Conservation (phyloP, 1,140 invertebrate genomes). For the Orussus abietinus region DNA sequence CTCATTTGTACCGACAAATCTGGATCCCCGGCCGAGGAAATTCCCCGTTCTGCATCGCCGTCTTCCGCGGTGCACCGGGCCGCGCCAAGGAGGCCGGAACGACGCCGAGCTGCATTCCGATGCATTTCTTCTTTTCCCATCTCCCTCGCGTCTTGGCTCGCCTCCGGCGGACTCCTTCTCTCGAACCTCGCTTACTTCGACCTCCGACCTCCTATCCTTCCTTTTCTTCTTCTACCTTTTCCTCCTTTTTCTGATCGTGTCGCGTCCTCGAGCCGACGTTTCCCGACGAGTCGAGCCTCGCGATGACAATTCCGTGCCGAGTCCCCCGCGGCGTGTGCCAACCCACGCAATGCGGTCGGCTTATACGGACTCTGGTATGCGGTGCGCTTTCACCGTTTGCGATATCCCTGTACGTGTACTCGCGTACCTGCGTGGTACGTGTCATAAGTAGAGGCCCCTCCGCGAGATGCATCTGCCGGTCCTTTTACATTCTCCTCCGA, state of each 20-base stretch:
- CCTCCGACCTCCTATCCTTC: too few relatives aligned
- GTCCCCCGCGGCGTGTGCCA: too few relatives aligned
- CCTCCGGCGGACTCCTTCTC: background rate
- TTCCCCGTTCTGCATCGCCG: constrained; percentile 28
- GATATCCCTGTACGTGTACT: constrained; percentile 37
- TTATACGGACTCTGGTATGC: constrained; percentile 40
- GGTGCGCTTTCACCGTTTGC: constrained; percentile 45
- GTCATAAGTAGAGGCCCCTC: too few relatives aligned
- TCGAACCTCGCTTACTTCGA: too few relatives aligned
- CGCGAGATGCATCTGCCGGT: too few relatives aligned
- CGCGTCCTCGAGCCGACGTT: constrained; percentile 17
- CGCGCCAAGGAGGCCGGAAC: too few relatives aligned
- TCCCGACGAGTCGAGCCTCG: constrained; percentile 6
- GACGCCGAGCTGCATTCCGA: background rate
- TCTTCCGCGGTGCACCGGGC: background rate
- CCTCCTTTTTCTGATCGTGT: too few relatives aligned
- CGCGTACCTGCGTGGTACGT: too few relatives aligned
- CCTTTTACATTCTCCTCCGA: too few relatives aligned
- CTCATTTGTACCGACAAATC: constrained; percentile 46
- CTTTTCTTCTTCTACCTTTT: background rate
- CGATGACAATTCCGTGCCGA: too few relatives aligned
- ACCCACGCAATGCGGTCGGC: constrained; percentile 27
- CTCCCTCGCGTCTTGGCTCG: background rate
- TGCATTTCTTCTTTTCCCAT: background rate
- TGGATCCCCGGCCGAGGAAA: constrained; percentile 39